phyloP scores from a whole-genome alignment of 2,888 invertebrate genomes.

The Euplexia lucipara region DNA sequence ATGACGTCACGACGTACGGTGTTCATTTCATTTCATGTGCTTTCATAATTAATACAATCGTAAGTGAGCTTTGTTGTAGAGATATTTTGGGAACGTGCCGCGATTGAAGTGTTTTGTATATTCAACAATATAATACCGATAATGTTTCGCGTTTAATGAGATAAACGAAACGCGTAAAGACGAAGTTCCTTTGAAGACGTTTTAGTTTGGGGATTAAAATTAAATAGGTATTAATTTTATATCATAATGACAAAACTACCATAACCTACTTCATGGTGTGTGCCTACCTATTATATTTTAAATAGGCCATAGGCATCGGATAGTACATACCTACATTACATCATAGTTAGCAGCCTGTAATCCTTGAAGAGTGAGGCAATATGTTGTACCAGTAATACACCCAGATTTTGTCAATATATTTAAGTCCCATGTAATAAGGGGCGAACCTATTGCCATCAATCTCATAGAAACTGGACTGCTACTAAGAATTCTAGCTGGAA shows the following conservation, averaged over 20 bases:
- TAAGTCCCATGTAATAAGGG: too few relatives aligned
- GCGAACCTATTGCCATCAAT: too few relatives aligned
- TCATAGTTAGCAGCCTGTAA: too few relatives aligned
- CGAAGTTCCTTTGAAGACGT: background rate
- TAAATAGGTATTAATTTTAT: background rate
- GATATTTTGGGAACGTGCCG: conserved; percentile 16
- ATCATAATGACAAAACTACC: background rate
- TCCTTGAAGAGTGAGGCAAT: too few relatives aligned
- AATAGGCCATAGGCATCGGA: too few relatives aligned
- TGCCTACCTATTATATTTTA: too few relatives aligned
- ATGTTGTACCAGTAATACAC: too few relatives aligned
- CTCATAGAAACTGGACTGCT: too few relatives aligned
- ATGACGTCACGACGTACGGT: conserved; percentile 62
- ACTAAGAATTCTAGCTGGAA: too few relatives aligned
- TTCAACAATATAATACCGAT: conserved; percentile 8
- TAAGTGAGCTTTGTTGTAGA: conserved; percentile 41
- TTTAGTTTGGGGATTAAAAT: background rate
- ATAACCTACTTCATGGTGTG: background rate
- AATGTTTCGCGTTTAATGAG: conserved; percentile 10
- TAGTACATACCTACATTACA: too few relatives aligned
- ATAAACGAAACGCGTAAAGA: background rate
- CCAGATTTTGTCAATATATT: too few relatives aligned
- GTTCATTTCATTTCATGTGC: conserved; percentile 64
- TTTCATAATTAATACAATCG: conserved; percentile 56
- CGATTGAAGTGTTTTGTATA: conserved; percentile 15